phyloP scores from a whole-genome alignment of 2,888 invertebrate species.

The Cetonia aurata region DNA sequence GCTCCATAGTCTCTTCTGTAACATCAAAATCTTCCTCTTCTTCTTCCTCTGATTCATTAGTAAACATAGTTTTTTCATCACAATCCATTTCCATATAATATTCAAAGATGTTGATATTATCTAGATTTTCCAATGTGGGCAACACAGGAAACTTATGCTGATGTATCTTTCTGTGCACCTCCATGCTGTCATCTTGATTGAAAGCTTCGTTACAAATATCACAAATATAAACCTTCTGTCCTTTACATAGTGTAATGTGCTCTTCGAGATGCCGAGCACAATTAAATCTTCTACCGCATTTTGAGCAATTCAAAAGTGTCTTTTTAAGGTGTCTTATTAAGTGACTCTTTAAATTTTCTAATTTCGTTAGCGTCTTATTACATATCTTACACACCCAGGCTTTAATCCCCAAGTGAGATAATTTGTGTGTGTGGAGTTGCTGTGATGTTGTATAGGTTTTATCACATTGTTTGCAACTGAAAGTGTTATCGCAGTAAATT shows the following conservation, averaged over 20 bases:
- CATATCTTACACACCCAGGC: constrained; percentile 65
- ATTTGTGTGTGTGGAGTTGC: constrained; percentile 64
- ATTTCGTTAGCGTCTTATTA: constrained; percentile 63
- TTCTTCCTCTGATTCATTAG: constrained; percentile 55
- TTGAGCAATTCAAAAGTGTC: constrained; percentile 63
- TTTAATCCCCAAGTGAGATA: constrained; percentile 61
- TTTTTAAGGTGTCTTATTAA: constrained; percentile 64
- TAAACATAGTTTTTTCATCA: constrained; percentile 51
- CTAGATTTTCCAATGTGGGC: constrained; percentile 64
- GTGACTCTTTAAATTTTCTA: constrained; percentile 65
- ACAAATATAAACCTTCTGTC: constrained; percentile 66
- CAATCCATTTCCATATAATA: constrained; percentile 63
- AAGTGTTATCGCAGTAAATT: constrained; percentile 61
- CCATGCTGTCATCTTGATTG: constrained; percentile 64
- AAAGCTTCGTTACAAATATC: constrained; percentile 67
- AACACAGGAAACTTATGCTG: constrained; percentile 60
- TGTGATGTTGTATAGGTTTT: constrained; percentile 63
- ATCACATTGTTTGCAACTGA: constrained; percentile 64
- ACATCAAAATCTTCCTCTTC: constrained; percentile 40
- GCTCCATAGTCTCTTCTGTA: constrained; percentile 19
- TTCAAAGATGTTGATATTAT: constrained; percentile 64
- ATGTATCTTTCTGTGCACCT: constrained; percentile 63
- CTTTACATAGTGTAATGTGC: constrained; percentile 64
- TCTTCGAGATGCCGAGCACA: constrained; percentile 63
- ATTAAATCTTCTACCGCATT: constrained; percentile 65